Conservation (phyloP, 2,888 invertebrate species). For the Drosophila basisetae region DNA sequence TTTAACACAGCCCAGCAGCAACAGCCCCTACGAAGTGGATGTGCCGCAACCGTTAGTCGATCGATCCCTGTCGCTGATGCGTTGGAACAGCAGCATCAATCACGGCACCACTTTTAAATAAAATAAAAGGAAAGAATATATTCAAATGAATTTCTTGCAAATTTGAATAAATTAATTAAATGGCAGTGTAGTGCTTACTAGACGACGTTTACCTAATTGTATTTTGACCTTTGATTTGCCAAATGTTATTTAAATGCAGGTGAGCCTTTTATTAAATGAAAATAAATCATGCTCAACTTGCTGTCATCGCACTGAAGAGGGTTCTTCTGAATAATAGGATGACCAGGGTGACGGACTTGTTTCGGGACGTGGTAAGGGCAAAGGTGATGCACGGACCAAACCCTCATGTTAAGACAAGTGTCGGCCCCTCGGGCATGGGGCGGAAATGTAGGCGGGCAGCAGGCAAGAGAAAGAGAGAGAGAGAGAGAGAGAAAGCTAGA, state of each 20-base stretch:
- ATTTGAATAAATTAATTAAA: neutral
- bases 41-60: too few species aligned
- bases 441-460: constrained; percentile 26
- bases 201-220: neutral
- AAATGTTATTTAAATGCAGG: constrained; percentile 41
- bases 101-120: neutral
- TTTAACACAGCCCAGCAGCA: too few species aligned
- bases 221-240: constrained; percentile 6
- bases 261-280: constrained; percentile 54
- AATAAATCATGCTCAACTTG: constrained; percentile 72
- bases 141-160: neutral
- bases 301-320: constrained; percentile 66
- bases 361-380: constrained; percentile 3
- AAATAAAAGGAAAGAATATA: neutral
- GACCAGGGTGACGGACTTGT: neutral
- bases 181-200: neutral
- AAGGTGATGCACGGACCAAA: constrained; percentile 20
- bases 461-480: constrained; percentile 1
- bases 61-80: too few species aligned
- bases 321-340: constrained; percentile 24
- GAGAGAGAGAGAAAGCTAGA: neutral
- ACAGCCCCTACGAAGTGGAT: too few species aligned
- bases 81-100: too few species aligned
- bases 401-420: constrained; percentile 70
- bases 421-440: constrained; percentile 53